phyloP scores from a whole-genome alignment of 2,113 vertebrate species.

The Neotragus moschatus region DNA sequence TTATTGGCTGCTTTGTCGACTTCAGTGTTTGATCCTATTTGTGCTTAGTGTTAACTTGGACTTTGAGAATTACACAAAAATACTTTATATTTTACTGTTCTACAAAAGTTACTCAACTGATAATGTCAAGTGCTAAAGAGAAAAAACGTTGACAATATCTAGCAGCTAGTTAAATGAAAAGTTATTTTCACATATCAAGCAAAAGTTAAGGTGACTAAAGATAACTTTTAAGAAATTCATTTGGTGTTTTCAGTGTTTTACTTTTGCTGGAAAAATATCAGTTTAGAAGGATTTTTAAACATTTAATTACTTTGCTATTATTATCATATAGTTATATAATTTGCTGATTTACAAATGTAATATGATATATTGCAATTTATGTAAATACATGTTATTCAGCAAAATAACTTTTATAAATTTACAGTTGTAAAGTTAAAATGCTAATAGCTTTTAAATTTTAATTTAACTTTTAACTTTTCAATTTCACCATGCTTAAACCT shows the following conservation, averaged over 20 bases:
- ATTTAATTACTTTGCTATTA: not conserved
- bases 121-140: not conserved
- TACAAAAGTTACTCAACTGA: not conserved
- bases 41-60: not conserved
- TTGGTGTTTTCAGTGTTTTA: not conserved
- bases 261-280: not conserved
- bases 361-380: not conserved
- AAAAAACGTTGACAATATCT: not conserved
- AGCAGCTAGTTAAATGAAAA: not conserved
- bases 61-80: not conserved
- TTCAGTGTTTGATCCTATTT: not conserved
- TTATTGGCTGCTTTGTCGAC: not conserved
- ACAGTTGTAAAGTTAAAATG: not conserved
- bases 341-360: not conserved
- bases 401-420: not conserved
- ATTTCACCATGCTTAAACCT: not conserved
- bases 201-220: not conserved
- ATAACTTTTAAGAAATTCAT: not conserved
- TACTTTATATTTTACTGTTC: not conserved
- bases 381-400: not conserved
- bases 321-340: not conserved
- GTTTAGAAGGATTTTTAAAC: not conserved
- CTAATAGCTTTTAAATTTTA: conserved; percentile 1
- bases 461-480: conserved; percentile 8
- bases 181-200: not conserved